Evolutionary conservation across 2,888 invertebrate genomes (phyloP), one percentile per base, ranked within the genome.

Genomic region (Lithophane semibrunnea): DNA sequence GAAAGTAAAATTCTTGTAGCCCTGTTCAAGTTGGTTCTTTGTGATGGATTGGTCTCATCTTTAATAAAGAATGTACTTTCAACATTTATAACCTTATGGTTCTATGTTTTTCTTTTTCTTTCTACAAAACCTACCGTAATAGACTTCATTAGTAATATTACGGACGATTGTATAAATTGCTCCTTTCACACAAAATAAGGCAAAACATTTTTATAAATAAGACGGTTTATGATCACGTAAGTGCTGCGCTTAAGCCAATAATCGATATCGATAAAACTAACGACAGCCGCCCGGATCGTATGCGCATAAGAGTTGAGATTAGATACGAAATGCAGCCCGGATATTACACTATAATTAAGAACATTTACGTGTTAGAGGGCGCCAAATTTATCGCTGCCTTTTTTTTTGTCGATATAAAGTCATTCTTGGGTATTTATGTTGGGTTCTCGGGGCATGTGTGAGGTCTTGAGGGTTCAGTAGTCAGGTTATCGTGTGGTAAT

Each of bases 301-400:
- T 90, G 91, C 92, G 89, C 92, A 93, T 94, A 93, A 93, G 94
- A 94, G 92, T 93, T 91, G 89, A 93, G 96, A 96, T 96, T 95
- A 96, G 96, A 96, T 96, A 95, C 89, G 88, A 92, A 94, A 93
- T 90, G 91, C 92, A 90, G 90, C 91, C 95, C 94, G 94, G 95
- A 95, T 94, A 95, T 96, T 95, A 96, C 95, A 94, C 94, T 94
- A 95, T 96, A 96, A 96, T 96, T 96, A 96, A 96, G 94, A 94
- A 94, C 95, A 94, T 96, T 95, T 95, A 96, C 96, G 95, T 95
- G 95, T 95, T 94, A 90, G 92, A 86, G 94, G 96, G 96, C 96
- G 96, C 96, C 96, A 96, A 96, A 96, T 96, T 95, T 96, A 96
- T 96, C 96, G 96, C 95, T 93, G 94, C 93, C 94, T 95, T 96